Evolutionary conservation across 2,113 vertebrate species (phyloP).

Genomic region (Rhabdornis inornatus): DNA sequence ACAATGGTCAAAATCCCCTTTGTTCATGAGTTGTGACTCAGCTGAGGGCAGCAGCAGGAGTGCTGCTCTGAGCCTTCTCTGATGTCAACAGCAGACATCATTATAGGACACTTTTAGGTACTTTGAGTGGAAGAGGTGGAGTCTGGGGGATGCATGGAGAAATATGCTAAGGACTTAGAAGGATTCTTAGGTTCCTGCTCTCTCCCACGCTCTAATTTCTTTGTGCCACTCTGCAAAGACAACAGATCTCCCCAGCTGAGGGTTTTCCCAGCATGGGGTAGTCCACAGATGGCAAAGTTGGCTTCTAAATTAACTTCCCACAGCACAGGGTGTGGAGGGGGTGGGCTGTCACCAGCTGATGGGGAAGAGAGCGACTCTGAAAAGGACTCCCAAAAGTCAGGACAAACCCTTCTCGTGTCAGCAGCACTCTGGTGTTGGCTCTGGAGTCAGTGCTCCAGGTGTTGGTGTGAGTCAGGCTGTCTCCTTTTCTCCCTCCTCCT

Average conservation of each 20-base stretch:
- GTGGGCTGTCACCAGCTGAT: conserved; percentile 27
- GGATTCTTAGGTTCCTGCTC: conserved; percentile 11
- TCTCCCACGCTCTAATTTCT: conserved; percentile 28
- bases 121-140: conserved; percentile 22
- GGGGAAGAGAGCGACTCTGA: neutral
- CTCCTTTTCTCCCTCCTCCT: neutral
- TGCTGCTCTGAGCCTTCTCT: conserved; percentile 12
- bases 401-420: neutral
- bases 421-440: neutral
- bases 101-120: neutral
- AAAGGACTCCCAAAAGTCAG: neutral
- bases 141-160: neutral
- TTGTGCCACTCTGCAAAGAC: neutral
- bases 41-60: conserved; percentile 37
- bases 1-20: conserved; percentile 59
- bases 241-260: conserved; percentile 52
- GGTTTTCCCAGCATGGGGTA: conserved; percentile 63
- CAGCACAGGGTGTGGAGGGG: conserved; percentile 20
- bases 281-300: conserved; percentile 54
- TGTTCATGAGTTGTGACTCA: conserved; percentile 55
- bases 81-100: conserved; percentile 42
- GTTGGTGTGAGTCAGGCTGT: neutral
- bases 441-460: neutral
- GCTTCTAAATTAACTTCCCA: conserved; percentile 56
- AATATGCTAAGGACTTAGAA: neutral